These are phyloP conservation scores for Coenonympha arcania DNA, from an alignment of 2,888 invertebrate species.

Conservation along the genomic window DNA sequence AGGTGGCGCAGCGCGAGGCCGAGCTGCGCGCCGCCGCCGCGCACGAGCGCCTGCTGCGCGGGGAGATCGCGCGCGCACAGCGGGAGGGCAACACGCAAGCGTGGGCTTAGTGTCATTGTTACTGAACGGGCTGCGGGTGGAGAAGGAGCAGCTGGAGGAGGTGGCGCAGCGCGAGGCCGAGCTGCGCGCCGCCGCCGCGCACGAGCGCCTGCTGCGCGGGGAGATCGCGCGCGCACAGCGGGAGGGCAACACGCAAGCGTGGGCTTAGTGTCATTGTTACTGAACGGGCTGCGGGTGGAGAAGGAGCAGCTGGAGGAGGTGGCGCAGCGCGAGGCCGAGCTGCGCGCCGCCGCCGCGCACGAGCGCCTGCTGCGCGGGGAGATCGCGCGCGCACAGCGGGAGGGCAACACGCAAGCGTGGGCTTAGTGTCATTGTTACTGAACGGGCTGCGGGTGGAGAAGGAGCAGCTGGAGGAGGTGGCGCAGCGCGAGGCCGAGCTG, in stretches of 20 bases:
- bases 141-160: constrained; percentile 59
- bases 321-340: constrained; percentile 61
- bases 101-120: constrained; percentile 34
- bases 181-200: constrained; percentile 59
- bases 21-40: constrained; percentile 60
- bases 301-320: constrained; percentile 60
- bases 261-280: constrained; percentile 31
- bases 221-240: constrained; percentile 73
- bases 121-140: constrained; percentile 52
- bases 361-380: constrained; percentile 68
- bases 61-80: constrained; percentile 71
- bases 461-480: constrained; percentile 60
- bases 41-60: constrained; percentile 65
- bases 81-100: constrained; percentile 54
- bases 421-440: constrained; percentile 36
- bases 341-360: constrained; percentile 63
- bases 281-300: constrained; percentile 54
- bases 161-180: constrained; percentile 64
- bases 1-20: constrained; percentile 63
- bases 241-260: constrained; percentile 52
- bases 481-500: constrained; percentile 64
- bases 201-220: constrained; percentile 63
- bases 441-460: constrained; percentile 54
- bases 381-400: constrained; percentile 69
- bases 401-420: constrained; percentile 52